Percentiles rank a stretch among this genome's conserved stretches.
Conservation (phyloP, 2,113 vertebrate species). For the Neotragus pygmaeus region DNA sequence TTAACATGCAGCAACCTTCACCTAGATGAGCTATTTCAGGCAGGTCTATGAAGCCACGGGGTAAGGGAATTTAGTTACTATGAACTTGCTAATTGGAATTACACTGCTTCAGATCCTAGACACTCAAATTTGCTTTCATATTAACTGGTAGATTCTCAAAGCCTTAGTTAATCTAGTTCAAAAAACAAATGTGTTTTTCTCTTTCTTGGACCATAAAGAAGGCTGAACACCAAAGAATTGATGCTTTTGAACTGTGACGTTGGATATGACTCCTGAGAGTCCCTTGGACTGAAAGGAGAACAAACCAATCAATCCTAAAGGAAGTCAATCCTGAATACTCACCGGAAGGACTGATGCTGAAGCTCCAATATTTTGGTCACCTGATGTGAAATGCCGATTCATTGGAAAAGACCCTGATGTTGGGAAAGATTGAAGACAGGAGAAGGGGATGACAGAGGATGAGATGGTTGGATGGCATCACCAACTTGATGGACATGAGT, state of each 20-base stretch:
- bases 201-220: neutral
- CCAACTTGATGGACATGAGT: fast-evolving
- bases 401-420: neutral
- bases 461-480: neutral
- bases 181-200: neutral
- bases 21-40: neutral
- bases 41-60: neutral
- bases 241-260: neutral
- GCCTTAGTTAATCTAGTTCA: neutral
- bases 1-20: slow-evolving; percentile 4
- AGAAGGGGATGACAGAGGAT: neutral
- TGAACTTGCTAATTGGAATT: neutral
- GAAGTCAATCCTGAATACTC: neutral
- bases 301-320: neutral
- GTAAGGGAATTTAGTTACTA: neutral
- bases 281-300: neutral
- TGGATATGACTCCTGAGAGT: neutral
- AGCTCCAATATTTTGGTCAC: neutral
- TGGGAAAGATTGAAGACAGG: neutral
- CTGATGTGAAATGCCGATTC: fast-evolving
- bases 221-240: neutral
- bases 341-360: neutral
- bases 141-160: neutral
- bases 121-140: neutral
- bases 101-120: neutral